Percentiles rank a stretch among this genome's conserved stretches.
phyloP scores from a whole-genome alignment of 2,113 vertebrate species.

The Chlorodrepanis virens region DNA sequence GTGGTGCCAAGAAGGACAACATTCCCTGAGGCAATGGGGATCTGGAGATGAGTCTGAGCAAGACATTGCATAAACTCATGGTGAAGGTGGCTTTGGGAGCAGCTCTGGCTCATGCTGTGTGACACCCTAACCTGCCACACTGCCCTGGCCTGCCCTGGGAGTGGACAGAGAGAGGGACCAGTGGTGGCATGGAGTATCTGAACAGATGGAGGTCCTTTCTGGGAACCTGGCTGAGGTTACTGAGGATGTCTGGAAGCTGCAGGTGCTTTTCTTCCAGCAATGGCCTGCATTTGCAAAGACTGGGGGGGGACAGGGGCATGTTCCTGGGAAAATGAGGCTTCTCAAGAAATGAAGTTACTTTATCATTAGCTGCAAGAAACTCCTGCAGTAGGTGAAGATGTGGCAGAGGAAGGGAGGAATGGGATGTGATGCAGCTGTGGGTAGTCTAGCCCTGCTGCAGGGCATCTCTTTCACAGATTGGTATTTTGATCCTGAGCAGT shows the following conservation, averaged over 20 bases:
- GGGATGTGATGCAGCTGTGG: neutral
- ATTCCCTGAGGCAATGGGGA: neutral
- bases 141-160: neutral
- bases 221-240: neutral
- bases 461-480: neutral
- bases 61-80: rapidly evolving
- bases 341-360: neutral
- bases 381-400: neutral
- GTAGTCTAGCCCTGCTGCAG: neutral
- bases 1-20: neutral
- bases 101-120: neutral
- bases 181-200: neutral
- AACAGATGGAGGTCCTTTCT: neutral
- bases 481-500: neutral
- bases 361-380: neutral
- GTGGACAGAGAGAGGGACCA: rapidly evolving
- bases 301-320: no score
- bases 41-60: neutral
- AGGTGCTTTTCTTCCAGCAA: neutral
- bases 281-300: neutral
- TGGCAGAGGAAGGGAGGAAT: neutral
- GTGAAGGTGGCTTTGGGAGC: neutral
- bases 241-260: neutral
- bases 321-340: neutral
- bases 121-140: neutral